phyloP scores from a whole-genome alignment of 2,113 vertebrate species.

The Paramisgurnus dabryanus region DNA sequence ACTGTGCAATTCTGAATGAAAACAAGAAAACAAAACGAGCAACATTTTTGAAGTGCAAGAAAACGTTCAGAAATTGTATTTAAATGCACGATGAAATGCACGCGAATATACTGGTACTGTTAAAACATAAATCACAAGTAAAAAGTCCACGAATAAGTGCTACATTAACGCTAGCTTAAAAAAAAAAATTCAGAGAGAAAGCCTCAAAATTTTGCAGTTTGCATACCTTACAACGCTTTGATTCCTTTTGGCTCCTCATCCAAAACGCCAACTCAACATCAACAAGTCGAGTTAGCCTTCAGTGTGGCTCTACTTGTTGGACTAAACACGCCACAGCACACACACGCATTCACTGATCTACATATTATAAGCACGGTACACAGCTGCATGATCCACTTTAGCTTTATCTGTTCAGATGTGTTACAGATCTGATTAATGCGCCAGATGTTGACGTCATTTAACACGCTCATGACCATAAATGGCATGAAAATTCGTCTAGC shows the following conservation, averaged over 20 bases:
- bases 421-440: neutral
- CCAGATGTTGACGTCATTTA: no score
- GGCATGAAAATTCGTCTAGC: constrained; percentile 19
- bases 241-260: constrained; percentile 28
- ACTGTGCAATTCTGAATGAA: neutral
- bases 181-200: neutral
- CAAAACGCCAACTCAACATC: constrained; percentile 80
- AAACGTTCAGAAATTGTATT: neutral
- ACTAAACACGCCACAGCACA: constrained; percentile 1
- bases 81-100: neutral
- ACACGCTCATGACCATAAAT: constrained; percentile 19
- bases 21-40: neutral
- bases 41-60: neutral
- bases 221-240: neutral
- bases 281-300: constrained; percentile 54
- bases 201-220: neutral
- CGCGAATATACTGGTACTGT: neutral
- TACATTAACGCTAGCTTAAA: constrained; percentile 1
- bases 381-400: neutral
- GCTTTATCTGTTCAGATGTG: neutral
- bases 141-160: neutral
- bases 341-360: neutral
- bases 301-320: neutral
- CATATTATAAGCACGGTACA: neutral
- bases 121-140: neutral